Conservation (phyloP, 2,797 vertebrate genomes). For the Cirrhinus molitorella region DNA sequence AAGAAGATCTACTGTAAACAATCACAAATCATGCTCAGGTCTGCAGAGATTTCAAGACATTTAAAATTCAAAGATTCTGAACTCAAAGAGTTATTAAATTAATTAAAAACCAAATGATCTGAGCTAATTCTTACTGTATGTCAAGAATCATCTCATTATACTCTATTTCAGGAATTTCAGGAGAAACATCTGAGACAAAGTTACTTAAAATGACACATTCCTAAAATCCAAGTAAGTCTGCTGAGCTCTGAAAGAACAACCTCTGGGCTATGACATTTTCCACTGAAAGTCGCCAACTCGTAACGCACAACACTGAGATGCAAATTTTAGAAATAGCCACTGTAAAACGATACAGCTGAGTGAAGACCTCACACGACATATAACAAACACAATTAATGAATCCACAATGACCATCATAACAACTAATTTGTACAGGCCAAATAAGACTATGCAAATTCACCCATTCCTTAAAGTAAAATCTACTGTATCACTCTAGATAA, state of each 20-base stretch:
- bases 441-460: slow-evolving; percentile 27
- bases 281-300: background rate
- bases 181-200: slow-evolving; percentile 20
- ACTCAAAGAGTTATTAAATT: background rate
- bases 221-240: background rate
- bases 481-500: slow-evolving; percentile 1
- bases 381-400: slow-evolving; percentile 6
- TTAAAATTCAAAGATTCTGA: background rate
- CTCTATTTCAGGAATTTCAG: background rate
- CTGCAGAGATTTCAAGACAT: background rate
- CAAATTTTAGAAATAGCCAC: background rate
- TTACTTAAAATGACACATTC: background rate
- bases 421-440: slow-evolving; percentile 7
- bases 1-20: background rate
- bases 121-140: background rate
- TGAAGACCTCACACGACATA: slow-evolving; percentile 32
- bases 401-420: slow-evolving; percentile 30
- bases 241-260: slow-evolving; percentile 24
- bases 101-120: background rate
- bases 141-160: background rate
- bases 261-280: background rate
- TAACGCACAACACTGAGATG: slow-evolving; percentile 1
- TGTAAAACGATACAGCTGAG: slow-evolving; percentile 16
- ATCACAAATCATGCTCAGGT: background rate
- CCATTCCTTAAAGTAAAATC: slow-evolving; percentile 16